A percentile compares a stretch with the other conserved stretches of the same genome.
phyloP scores from a whole-genome alignment of 2,888 invertebrate species.

The Lymantria monacha region DNA sequence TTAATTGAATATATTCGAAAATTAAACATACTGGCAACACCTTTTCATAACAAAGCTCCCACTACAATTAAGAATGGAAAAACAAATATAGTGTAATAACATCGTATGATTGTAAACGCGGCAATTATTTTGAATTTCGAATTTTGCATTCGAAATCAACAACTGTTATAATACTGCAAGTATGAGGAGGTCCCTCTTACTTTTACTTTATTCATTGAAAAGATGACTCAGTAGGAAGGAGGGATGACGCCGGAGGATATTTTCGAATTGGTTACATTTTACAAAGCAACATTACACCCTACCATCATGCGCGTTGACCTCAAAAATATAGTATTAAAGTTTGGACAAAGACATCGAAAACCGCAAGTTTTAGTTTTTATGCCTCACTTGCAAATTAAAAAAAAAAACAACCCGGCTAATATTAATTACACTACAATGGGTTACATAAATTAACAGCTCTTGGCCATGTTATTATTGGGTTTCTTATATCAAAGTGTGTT shows the following conservation, averaged over 20 bases:
- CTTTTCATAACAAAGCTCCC: conserved; percentile 35
- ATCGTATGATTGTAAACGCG: conserved; percentile 46
- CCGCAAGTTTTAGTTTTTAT: conserved; percentile 41
- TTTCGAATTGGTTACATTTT: conserved; percentile 54
- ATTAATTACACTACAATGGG: conserved; percentile 55
- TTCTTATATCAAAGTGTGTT: conserved; percentile 49
- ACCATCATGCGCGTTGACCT: conserved; percentile 54
- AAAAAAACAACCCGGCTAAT: conserved; percentile 32
- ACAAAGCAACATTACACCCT: conserved; percentile 53
- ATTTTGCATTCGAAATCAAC: conserved; percentile 61
- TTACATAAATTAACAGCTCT: conserved; percentile 62
- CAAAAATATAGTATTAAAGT: conserved; percentile 62
- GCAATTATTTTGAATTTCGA: conserved; percentile 59
- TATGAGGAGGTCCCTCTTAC: conserved; percentile 37
- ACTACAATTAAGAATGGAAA: conserved; percentile 48
- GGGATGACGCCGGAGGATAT: conserved; percentile 36
- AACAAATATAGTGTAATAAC: conserved; percentile 62
- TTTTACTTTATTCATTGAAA: conserved; percentile 34
- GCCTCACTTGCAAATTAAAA: conserved; percentile 51
- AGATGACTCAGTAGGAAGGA: conserved; percentile 36
- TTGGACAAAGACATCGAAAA: conserved; percentile 54
- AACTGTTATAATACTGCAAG: conserved; percentile 56
- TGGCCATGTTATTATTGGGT: conserved; percentile 55
- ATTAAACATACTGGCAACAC: conserved; percentile 45
- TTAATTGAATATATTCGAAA: conserved; percentile 8